These are phyloP conservation scores for Liposcelis brunnea DNA, from an alignment of 2,888 invertebrate species.

Conservation along the genomic window DNA sequence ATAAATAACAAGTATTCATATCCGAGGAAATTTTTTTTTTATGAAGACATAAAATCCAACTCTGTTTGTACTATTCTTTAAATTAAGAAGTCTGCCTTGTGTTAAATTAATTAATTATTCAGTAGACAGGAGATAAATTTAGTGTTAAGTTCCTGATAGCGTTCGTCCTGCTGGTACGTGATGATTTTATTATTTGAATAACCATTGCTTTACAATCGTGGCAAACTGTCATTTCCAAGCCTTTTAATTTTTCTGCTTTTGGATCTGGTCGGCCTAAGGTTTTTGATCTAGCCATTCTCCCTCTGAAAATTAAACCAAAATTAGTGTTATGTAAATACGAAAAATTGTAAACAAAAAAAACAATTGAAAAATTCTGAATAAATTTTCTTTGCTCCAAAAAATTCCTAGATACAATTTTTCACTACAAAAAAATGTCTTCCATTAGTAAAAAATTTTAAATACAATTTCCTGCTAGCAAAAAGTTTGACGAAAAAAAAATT, in stretches of 20 bases:
- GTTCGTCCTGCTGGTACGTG: slow-evolving; percentile 64
- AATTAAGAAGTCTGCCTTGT: too few relatives aligned
- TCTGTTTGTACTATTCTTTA: too few relatives aligned
- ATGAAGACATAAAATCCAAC: too few relatives aligned
- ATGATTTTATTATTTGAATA: slow-evolving; percentile 81
- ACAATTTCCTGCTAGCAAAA: too few relatives aligned
- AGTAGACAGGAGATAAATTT: slow-evolving; percentile 66
- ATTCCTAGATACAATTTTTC: not conserved
- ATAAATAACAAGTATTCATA: too few relatives aligned
- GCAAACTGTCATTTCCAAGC: slow-evolving; percentile 75
- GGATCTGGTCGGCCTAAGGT: slow-evolving; percentile 28
- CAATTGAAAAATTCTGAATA: too few relatives aligned
- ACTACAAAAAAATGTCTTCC: too few relatives aligned
- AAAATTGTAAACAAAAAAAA: not conserved
- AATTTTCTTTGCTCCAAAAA: too few relatives aligned
- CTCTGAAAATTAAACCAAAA: too few relatives aligned
- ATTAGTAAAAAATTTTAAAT: too few relatives aligned
- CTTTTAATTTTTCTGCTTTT: slow-evolving; percentile 26
- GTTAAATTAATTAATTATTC: slow-evolving; percentile 1
- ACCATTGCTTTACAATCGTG: slow-evolving; percentile 91
- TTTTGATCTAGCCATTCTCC: slow-evolving; percentile 42
- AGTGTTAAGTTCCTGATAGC: slow-evolving; percentile 65
- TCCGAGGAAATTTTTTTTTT: too few relatives aligned
- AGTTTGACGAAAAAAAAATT: too few relatives aligned
- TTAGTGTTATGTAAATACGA: not conserved